A percentile compares a stretch with the other conserved stretches of the same genome.
Evolutionary conservation across 2,888 invertebrate species (phyloP).

Genomic region (Vannuccia rotundouncinata): DNA sequence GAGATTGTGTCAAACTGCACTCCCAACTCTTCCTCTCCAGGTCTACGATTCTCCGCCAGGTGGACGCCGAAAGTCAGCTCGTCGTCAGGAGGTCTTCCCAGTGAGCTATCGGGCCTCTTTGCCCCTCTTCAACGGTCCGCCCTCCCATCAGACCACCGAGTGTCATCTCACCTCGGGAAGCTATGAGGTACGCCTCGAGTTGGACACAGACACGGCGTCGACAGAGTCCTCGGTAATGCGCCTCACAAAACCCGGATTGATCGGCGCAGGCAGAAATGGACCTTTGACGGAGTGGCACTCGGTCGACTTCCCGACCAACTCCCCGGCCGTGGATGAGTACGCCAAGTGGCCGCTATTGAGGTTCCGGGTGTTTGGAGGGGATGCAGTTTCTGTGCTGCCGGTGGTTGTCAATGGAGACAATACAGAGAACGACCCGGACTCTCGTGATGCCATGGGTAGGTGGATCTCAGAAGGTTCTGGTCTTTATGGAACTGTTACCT

Average conservation of each 20-base stretch:
- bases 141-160: neutral
- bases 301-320: neutral
- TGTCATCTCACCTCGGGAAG: neutral
- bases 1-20: no score
- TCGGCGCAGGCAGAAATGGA: neutral
- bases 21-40: neutral
- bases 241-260: neutral
- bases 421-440: no score
- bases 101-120: conserved; percentile 10
- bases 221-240: neutral
- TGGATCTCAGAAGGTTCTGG: no score
- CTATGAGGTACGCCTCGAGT: conserved; percentile 22
- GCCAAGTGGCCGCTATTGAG: conserved; percentile 31
- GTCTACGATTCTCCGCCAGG: conserved; percentile 31
- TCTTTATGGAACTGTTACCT: no score
- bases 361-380: neutral
- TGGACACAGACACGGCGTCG: neutral
- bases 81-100: neutral
- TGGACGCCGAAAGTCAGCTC: neutral
- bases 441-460: neutral
- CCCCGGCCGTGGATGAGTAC: conserved; percentile 30
- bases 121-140: neutral
- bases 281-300: conserved; percentile 14
- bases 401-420: neutral
- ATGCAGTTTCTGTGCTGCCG: neutral